Base-by-base conservation (phyloP, 2,888 invertebrate genomes). In the Apodemia duryi region DNA sequence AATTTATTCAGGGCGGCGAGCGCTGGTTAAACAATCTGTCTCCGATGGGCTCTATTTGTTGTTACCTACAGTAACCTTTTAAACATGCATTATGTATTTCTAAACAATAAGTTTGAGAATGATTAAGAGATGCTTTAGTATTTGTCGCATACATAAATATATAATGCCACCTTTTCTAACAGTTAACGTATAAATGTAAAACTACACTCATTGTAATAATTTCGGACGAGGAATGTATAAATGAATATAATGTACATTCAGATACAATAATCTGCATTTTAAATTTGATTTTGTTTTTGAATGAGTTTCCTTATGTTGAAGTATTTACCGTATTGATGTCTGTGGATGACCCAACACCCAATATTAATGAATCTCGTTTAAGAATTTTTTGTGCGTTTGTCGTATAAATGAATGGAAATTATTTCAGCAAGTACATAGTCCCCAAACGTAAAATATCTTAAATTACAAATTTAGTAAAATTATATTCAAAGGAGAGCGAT, bases 11-110 rank as follows among this genome's bases (percentile, higher is more conserved):
- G 32, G 75, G 73, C 65, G 13, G 35, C 79, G 80, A 74, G 74
- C 75, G 79, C 70, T 74, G 77, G 77, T 77, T 82, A 81, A 81
- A 75, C 82, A 82, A 86, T 86, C 86, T 85, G 86, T 86, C 83
- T 84, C 75, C 83, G 81, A 78, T 81, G 41, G 35, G 61, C 41
- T 61, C 61, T 61, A 61, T 61, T 61, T 61, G 61, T 61, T 43
- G 57, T 57, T 57, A 57, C 57, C 32, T 57, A 57, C 57, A 57
- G 57, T 57, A 57, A 57, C 57, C 57, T 57, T 57, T 57, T 57
- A 29, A 57, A 57, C 54, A 54, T 54, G 63, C 35, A 51, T 5
- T 60, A 57, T 61, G 64, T 29, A 64, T 62, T n/a, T 21, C 63
- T n/a, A 38, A 54, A 35, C 38, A 54, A 43, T 29, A 52, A 66